Conservation (phyloP, 2,113 vertebrate species). For the Meles meles region DNA sequence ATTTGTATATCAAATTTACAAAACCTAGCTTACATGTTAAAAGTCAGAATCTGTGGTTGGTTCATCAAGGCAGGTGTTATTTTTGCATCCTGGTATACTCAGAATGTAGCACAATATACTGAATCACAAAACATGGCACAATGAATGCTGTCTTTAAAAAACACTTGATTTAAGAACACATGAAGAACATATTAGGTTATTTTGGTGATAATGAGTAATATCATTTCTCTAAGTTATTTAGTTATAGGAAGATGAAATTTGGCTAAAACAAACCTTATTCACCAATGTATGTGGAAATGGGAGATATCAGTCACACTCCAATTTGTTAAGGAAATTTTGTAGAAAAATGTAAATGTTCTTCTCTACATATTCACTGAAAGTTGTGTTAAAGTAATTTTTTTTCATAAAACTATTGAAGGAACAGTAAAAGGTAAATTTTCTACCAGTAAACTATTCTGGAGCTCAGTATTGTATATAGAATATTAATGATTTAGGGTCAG, state of each 20-base stretch:
- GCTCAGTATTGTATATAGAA: neutral
- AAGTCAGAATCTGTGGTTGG: neutral
- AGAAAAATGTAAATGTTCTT: neutral
- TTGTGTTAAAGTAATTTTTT: neutral
- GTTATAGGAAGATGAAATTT: neutral
- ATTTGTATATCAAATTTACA: neutral
- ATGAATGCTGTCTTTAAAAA: neutral
- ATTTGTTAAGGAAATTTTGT: neutral
- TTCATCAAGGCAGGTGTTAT: neutral
- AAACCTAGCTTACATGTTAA: neutral
- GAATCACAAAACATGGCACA: neutral
- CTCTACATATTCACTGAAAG: neutral
- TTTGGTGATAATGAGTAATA: neutral
- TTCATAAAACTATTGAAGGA: neutral
- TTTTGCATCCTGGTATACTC: neutral
- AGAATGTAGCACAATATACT: neutral
- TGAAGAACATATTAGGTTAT: neutral
- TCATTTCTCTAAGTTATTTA: neutral
- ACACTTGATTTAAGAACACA: neutral
- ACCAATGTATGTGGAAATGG: neutral
- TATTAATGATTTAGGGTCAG: neutral
- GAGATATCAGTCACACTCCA: neutral
- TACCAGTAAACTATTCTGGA: neutral
- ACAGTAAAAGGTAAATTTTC: conserved; percentile 1
- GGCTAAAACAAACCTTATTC: neutral